phyloP scores from a whole-genome alignment of 1,140 invertebrate species.

The honey bee (Apis mellifera) region Amel_HAv3.1 CM009931.2:14735001-14735500 shows the following conservation, averaged over 20 bases:
- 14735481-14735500: constrained; percentile 18
- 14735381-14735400: constrained; percentile 24
- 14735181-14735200: neutral
- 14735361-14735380: constrained; percentile 40
- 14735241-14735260: constrained; percentile 44
- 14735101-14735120: constrained; percentile 8
- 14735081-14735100: neutral
- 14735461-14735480: constrained; percentile 9
- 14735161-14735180: neutral
- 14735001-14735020: neutral
- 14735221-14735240: neutral
- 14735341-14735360: constrained; percentile 25
- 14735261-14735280: constrained; percentile 40
- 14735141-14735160: neutral
- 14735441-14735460: constrained; percentile 19
- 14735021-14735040: constrained; percentile 8
- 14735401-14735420: constrained; percentile 16
- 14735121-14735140: neutral
- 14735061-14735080: constrained; percentile 31
- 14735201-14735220: neutral
- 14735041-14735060: constrained; percentile 22
- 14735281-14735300: constrained; percentile 11
- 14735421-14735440: constrained; percentile 17
- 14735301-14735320: constrained; percentile 25
- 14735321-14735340: constrained; percentile 50